Conservation (phyloP, 30 jellyfish, hydroid and myxozoan genomes). For the Aurelia sp. region DNA sequence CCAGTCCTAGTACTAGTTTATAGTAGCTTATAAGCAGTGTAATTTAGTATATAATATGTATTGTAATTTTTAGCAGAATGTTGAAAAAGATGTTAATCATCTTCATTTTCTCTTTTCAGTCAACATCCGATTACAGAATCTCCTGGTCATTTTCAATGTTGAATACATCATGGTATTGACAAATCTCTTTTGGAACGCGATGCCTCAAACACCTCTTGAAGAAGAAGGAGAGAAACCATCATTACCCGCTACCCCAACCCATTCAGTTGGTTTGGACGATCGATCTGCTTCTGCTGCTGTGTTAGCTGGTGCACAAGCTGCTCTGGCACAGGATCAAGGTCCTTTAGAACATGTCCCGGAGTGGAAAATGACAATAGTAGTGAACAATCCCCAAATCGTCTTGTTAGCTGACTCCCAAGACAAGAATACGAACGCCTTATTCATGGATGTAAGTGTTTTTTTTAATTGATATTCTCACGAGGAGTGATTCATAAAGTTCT, state of each 20-base stretch:
- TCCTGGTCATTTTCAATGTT: slow-evolving; percentile 74
- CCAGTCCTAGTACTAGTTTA: too few relatives aligned
- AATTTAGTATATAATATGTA: too few relatives aligned
- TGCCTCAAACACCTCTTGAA: slow-evolving; percentile 68
- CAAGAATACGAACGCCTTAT: slow-evolving; percentile 81
- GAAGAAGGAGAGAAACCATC: slow-evolving; percentile 61
- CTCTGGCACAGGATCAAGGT: slow-evolving; percentile 42
- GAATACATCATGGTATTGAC: slow-evolving; percentile 89
- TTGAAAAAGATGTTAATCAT: too few relatives aligned
- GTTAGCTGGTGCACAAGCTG: slow-evolving; percentile 39
- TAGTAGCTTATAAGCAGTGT: too few relatives aligned
- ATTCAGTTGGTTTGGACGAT: slow-evolving; percentile 57
- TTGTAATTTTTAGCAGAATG: too few relatives aligned
- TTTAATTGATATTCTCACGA: too few relatives aligned
- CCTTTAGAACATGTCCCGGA: slow-evolving; percentile 69
- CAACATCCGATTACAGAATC: slow-evolving; percentile 55
- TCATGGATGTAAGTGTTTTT: slow-evolving; percentile 49
- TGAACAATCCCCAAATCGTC: slow-evolving; percentile 82
- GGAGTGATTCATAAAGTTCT: too few relatives aligned
- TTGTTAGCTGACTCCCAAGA: slow-evolving; percentile 92
- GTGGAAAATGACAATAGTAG: slow-evolving; percentile 50
- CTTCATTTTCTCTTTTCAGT: not conserved
- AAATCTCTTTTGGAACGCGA: slow-evolving; percentile 67
- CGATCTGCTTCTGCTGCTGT: slow-evolving; percentile 30
- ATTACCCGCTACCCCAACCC: slow-evolving; percentile 80